Evolutionary conservation across 2,888 invertebrate species (phyloP).

Genomic region (Dinocampus coccinellae): DNA sequence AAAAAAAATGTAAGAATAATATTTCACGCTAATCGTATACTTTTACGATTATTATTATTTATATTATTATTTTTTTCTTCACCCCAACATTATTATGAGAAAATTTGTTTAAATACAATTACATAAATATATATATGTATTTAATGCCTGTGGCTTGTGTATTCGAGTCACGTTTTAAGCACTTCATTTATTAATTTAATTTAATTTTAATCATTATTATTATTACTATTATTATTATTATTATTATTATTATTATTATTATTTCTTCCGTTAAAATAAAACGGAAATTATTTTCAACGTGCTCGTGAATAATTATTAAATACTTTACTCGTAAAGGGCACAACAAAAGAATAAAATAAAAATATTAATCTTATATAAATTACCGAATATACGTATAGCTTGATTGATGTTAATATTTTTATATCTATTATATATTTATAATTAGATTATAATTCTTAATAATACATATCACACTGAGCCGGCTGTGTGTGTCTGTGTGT

Average conservation of each 20-base stretch:
- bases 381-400: conserved; percentile 45
- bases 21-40: conserved; percentile 30
- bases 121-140: conserved; percentile 20
- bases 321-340: neutral
- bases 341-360: conserved; percentile 22
- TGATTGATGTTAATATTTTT: conserved; percentile 44
- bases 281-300: conserved; percentile 7
- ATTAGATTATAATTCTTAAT: conserved; percentile 53
- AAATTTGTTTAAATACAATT: too few species aligned
- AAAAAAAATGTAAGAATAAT: too few species aligned
- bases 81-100: conserved; percentile 24
- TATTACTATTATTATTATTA: too few species aligned
- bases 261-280: too few species aligned
- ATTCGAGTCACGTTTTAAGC: conserved; percentile 32
- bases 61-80: too few species aligned
- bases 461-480: conserved; percentile 68
- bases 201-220: too few species aligned
- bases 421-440: conserved; percentile 41
- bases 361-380: conserved; percentile 47
- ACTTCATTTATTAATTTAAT: too few species aligned
- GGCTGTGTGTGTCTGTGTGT: too few species aligned
- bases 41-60: conserved; percentile 37
- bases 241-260: too few species aligned
- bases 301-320: neutral
- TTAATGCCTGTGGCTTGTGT: conserved; percentile 37